Evolutionary conservation across 2,797 vertebrate species (phyloP).

Genomic region (Lagorchestes hirsutus): DNA sequence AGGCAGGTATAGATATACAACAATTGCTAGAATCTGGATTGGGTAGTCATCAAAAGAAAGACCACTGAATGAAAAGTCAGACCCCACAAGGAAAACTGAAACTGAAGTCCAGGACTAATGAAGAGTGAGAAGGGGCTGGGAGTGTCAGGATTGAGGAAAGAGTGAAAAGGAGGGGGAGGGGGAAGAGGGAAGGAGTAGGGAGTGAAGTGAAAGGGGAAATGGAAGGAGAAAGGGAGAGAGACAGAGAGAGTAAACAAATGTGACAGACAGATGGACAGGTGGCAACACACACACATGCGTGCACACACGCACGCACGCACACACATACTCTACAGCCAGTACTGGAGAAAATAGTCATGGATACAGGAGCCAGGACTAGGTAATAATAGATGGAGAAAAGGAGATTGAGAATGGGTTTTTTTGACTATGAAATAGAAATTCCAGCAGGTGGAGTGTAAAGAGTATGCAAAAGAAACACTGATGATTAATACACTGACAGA

Average conservation of each 20-base stretch:
- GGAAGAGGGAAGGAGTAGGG: too few species aligned
- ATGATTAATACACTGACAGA: not conserved
- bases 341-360: not conserved
- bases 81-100: not conserved
- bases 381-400: not conserved
- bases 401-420: not conserved
- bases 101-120: not conserved
- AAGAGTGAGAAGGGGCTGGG: not conserved
- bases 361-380: not conserved
- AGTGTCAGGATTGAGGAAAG: not conserved
- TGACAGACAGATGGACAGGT: not conserved
- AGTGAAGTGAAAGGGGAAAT: too few species aligned
- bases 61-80: not conserved
- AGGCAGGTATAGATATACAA: not conserved
- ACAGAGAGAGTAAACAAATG: not conserved
- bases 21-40: not conserved
- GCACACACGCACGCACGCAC: too few species aligned
- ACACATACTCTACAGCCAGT: not conserved
- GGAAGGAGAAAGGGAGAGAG: too few species aligned
- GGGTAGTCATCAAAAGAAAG: not conserved
- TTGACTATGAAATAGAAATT: not conserved
- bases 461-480: not conserved
- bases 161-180: too few species aligned
- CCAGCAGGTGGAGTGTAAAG: not conserved
- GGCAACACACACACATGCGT: too few species aligned